Base-by-base conservation (phyloP, 1,140 invertebrate species). In the Macrosteles quadrilineatus region DNA sequence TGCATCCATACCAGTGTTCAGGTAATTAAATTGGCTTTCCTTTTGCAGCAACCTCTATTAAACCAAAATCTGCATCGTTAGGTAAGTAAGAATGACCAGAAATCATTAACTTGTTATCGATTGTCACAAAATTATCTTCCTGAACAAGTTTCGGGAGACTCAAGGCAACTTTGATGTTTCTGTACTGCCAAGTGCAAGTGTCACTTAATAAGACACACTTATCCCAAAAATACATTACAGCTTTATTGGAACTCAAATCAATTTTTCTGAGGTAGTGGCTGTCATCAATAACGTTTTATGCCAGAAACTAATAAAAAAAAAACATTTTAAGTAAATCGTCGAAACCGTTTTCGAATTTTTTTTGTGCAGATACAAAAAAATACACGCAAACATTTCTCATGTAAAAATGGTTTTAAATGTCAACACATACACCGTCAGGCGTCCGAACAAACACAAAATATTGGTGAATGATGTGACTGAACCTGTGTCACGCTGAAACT, bases 221-320 rank as follows among this genome's bases (percentile, higher is more conserved):
- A 50, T 75, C 73, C 72, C 73, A 73, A 30, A 75, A 30, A 71
- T 66, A 73, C 70, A 75, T 73, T 23, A 30, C 59, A 47, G 43
- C 73, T 3, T n/a, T 57, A 68, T 67, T 59, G 68, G 45, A 67
- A 1, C 57, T 59, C 1, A 72, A 19, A 21, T 75, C 45, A 59
- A 72, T 67, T 29, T 73, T 64, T 21, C 63, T 43, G n/a, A 75
- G 55, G 31, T 72, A 62, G 65, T 72, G 72, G 11, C 55, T 53
- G 31, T 62, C n/a, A n/a, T n/a, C n/a, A n/a, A n/a, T n/a, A n/a
- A n/a, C n/a, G n/a, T n/a, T n/a, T n/a, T n/a, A n/a, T n/a, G n/a
- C n/a, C n/a, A n/a, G n/a, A n/a, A n/a, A n/a, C n/a, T n/a, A n/a
- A n/a, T n/a, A n/a, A n/a, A n/a, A n/a, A n/a, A n/a, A n/a, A n/a